Conservation (phyloP, 2,113 vertebrate genomes). For the Alexandromys fortis region DNA sequence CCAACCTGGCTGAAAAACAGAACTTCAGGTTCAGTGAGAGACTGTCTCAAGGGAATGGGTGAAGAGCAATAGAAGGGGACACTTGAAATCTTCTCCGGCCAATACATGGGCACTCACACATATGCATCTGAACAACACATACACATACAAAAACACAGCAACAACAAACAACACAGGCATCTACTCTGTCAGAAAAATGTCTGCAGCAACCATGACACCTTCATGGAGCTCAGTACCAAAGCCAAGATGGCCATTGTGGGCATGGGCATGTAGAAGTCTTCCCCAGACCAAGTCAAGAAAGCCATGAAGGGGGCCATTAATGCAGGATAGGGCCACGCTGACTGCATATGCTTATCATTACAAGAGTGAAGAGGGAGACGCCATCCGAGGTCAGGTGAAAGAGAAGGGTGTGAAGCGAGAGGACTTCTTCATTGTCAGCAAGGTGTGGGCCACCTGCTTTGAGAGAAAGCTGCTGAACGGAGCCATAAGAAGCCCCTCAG, state of each 20-base stretch:
- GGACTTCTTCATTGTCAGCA: background rate
- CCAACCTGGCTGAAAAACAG: background rate
- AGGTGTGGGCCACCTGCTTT: background rate
- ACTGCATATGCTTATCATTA: background rate
- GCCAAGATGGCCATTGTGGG: background rate
- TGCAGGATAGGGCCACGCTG: background rate
- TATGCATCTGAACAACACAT: background rate
- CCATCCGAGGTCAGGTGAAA: background rate
- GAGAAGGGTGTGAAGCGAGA: background rate
- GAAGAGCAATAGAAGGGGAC: too few species aligned
- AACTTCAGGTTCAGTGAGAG: background rate
- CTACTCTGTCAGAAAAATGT: background rate
- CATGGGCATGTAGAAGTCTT: background rate
- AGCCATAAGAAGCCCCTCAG: background rate
- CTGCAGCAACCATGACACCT: background rate
- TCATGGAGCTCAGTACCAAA: background rate
- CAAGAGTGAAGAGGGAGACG: background rate
- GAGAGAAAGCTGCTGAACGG: background rate
- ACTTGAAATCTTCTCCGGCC: background rate
- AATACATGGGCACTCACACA: background rate
- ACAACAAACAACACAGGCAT: background rate
- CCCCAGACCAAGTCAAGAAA: background rate
- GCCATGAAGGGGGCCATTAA: background rate
- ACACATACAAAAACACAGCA: background rate
- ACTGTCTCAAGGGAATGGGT: background rate